Evolutionary conservation across 2,888 invertebrate genomes (phyloP).

Genomic region (Orchesellides sinensis): DNA sequence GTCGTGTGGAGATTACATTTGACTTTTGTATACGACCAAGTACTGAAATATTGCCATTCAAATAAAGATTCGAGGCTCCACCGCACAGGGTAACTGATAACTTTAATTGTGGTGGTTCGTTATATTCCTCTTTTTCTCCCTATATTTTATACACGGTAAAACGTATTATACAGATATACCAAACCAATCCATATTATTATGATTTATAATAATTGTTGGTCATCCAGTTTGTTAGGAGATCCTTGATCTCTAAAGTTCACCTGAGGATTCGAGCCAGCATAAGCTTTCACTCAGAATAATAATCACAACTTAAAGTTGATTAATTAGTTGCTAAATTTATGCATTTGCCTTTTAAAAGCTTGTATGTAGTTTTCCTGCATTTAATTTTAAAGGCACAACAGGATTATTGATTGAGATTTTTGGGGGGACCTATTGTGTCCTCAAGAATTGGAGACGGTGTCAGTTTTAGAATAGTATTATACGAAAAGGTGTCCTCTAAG

Average conservation of each 20-base stretch:
- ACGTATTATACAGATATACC: no score
- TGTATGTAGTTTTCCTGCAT: no score
- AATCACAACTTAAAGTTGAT: slow-evolving; percentile 36
- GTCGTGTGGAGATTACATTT: neutral
- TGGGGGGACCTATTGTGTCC: no score
- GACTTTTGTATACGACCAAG: neutral
- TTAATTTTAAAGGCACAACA: no score
- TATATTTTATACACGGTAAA: no score
- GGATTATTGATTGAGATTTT: no score
- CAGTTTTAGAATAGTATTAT: no score
- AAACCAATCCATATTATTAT: neutral
- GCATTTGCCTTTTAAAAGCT: slow-evolving; percentile 24
- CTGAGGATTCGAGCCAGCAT: neutral
- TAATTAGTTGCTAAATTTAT: slow-evolving; percentile 48
- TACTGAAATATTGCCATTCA: neutral
- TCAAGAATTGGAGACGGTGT: no score
- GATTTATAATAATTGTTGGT: slow-evolving; percentile 7
- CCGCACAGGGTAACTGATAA: neutral
- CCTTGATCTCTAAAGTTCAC: neutral
- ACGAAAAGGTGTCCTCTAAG: no score
- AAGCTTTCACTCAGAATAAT: slow-evolving; percentile 33
- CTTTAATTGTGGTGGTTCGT: neutral
- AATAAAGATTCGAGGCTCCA: slow-evolving; percentile 6
- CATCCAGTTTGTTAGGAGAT: slow-evolving; percentile 45
- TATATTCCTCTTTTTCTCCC: neutral